These are phyloP conservation scores for Hecatera dysodea DNA, from an alignment of 2,888 invertebrate genomes.

Conservation along the genomic window DNA sequence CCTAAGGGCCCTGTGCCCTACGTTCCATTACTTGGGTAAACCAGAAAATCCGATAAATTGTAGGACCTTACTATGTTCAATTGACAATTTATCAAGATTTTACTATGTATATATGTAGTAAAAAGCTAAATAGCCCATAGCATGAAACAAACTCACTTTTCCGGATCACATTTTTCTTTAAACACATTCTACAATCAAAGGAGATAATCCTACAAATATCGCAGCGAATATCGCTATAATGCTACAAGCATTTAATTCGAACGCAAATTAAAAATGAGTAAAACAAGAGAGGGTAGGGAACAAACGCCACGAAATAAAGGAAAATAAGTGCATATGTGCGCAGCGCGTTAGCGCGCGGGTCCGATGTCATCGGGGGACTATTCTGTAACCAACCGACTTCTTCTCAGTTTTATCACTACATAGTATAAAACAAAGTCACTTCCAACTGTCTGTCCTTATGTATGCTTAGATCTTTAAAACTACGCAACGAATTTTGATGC, in stretches of 20 bases:
- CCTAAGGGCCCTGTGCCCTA: too few species aligned
- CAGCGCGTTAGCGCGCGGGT: constrained; percentile 46
- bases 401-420: too few species aligned
- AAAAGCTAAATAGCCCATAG: too few species aligned
- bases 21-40: too few species aligned
- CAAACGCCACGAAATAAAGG: constrained; percentile 58
- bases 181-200: neutral
- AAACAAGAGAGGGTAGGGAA: constrained; percentile 51
- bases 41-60: too few species aligned
- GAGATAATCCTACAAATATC: constrained; percentile 10
- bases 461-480: too few species aligned
- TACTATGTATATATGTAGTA: too few species aligned
- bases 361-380: constrained; percentile 42
- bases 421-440: too few species aligned
- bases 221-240: constrained; percentile 30
- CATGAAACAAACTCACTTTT: neutral
- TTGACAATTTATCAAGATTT: too few species aligned
- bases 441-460: too few species aligned
- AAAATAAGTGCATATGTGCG: constrained; percentile 61
- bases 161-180: neutral
- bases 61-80: too few species aligned
- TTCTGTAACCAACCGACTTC: constrained; percentile 29
- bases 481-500: too few species aligned
- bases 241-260: constrained; percentile 59
- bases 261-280: constrained; percentile 61